Percentiles rank a stretch among this genome's conserved stretches.
Conservation (phyloP, 2,888 invertebrate genomes). For the Drepanosiphum platanoidis region DNA sequence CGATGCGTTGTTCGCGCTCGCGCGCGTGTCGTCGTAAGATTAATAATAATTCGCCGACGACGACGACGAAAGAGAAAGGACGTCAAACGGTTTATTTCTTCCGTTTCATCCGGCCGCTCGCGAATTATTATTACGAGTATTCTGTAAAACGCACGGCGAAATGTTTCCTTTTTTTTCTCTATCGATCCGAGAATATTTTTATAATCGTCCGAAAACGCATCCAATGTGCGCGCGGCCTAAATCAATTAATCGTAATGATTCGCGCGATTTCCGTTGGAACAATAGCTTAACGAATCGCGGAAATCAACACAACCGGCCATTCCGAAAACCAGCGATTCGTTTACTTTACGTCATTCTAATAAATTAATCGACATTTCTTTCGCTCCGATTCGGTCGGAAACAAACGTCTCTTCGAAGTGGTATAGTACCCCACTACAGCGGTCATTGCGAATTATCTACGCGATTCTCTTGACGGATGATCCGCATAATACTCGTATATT, state of each 20-base stretch:
- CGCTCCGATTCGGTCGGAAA: not conserved
- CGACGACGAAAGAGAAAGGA: conserved; percentile 33
- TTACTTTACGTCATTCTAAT: not conserved
- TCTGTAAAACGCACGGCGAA: not conserved
- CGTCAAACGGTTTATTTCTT: not conserved
- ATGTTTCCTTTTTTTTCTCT: too few relatives aligned
- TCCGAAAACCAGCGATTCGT: not conserved
- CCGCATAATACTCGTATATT: not conserved
- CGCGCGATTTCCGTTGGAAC: too few relatives aligned
- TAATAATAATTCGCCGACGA: conserved; percentile 9
- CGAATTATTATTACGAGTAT: not conserved
- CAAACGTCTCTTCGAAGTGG: not conserved
- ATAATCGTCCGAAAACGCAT: too few relatives aligned
- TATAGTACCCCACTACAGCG: not conserved
- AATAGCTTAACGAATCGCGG: not conserved
- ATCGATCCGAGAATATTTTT: too few relatives aligned
- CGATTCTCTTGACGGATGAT: not conserved
- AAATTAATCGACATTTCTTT: not conserved
- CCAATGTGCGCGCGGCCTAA: too few relatives aligned
- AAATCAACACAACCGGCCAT: not conserved
- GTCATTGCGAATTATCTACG: not conserved
- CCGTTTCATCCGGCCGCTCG: not conserved
- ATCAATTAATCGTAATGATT: too few relatives aligned
- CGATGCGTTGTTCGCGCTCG: not conserved
- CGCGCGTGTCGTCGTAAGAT: not conserved